Evolutionary conservation across 2,113 vertebrate species (phyloP), one percentile per base, ranked within the genome.

Genomic region (Anarrhichthys ocellatus): DNA sequence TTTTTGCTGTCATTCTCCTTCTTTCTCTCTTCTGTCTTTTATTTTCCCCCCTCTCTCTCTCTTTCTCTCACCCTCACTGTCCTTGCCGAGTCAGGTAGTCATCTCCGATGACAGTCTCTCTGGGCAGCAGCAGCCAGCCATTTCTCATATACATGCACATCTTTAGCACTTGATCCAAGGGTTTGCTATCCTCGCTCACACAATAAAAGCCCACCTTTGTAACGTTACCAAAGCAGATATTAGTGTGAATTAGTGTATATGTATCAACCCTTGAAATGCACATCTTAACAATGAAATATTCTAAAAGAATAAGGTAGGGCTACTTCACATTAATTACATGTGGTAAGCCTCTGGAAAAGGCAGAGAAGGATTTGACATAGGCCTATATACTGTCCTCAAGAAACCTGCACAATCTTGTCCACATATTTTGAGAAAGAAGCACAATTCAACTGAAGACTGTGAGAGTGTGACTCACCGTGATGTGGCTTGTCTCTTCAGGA

Each of bases 21-120:
- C 29, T 74, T 73, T 77, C 70, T 73, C 22, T 50, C 9, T 56
- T 62, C 63, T 58, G 74, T 48, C 20, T 78, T 71, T 86, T 72
- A 73, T 76, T 84, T 76, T 68, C n/a, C 18, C 36, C 24, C 62
- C 70, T 11, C 27, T 44, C 69, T 73, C 73, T 14, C 17, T 38
- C 17, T 38, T 69, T 75, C 54, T 52, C 79, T 59, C 66, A 74
- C 80, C 73, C 86, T 72, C 81, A 0, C 68, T 82, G 88, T 78
- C 91, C 88, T 93, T 94, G 94, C 90, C 24, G 82, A 92, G 92
- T 94, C 92, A 94, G 92, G 89, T 86, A 88, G 87, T 89, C 78
- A 62, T 91, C 86, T 88, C 86, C 58, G 50, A 81, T 94, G 90
- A 90, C 92, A 82, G 80, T 87, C 82, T 87, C 84, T 89, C 59